phyloP scores from a whole-genome alignment of 2,888 invertebrate genomes.

The Syritta pipiens region DNA sequence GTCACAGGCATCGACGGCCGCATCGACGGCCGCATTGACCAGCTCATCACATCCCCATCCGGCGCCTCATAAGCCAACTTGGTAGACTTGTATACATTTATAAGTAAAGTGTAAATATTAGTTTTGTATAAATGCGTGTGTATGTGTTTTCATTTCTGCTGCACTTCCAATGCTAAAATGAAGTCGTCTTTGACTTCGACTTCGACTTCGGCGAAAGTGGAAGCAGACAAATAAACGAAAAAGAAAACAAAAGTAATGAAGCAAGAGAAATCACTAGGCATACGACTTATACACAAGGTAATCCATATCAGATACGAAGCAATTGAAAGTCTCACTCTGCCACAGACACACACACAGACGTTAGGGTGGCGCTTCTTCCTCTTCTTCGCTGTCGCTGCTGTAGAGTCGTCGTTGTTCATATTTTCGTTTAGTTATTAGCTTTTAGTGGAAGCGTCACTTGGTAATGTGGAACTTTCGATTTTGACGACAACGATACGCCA shows the following conservation, averaged over 20 bases:
- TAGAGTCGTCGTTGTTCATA: background rate
- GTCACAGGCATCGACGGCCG: slow-evolving; percentile 75
- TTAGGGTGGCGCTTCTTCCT: slow-evolving; percentile 26
- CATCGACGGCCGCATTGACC: slow-evolving; percentile 73
- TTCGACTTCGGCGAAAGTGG: slow-evolving; percentile 35
- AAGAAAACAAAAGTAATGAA: slow-evolving; percentile 39
- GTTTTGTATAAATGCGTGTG: slow-evolving; percentile 5
- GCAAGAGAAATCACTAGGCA: slow-evolving; percentile 40
- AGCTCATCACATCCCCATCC: slow-evolving; percentile 69
- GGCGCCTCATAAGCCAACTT: slow-evolving; percentile 39
- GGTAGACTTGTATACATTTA: slow-evolving; percentile 39
- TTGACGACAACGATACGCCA: slow-evolving; percentile 13
- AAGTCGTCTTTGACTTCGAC: too few species aligned
- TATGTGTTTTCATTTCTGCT: slow-evolving; percentile 23
- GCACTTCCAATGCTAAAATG: slow-evolving; percentile 22
- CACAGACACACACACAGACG: slow-evolving; percentile 5
- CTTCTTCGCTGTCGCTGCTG: background rate
- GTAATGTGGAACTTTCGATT: slow-evolving; percentile 62
- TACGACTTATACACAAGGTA: slow-evolving; percentile 15
- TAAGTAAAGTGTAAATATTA: slow-evolving; percentile 51
- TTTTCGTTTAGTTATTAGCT: slow-evolving; percentile 18
- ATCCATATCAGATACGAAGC: slow-evolving; percentile 2
- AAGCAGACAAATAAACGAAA: slow-evolving; percentile 12
- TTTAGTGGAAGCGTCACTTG: slow-evolving; percentile 25
- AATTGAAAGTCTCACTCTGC: slow-evolving; percentile 38